phyloP scores from a whole-genome alignment of 2,797 vertebrate species.

The Pipistrellus pipistrellus region DNA sequence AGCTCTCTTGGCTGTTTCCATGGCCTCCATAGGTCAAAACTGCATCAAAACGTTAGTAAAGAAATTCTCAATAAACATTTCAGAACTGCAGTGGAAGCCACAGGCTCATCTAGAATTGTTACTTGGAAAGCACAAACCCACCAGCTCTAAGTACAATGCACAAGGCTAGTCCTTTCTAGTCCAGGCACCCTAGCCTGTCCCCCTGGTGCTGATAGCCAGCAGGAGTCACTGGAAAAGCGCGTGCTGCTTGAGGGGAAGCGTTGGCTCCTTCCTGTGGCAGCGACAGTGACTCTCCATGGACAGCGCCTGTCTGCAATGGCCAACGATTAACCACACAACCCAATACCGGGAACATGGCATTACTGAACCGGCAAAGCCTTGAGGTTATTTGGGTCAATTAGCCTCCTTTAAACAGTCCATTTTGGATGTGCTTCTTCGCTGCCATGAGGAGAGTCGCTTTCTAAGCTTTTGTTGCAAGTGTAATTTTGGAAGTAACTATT shows the following conservation, averaged over 20 bases:
- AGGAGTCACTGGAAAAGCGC: background rate
- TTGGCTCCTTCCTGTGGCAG: too few species aligned
- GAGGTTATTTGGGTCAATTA: background rate
- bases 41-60: background rate
- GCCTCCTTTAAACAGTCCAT: background rate
- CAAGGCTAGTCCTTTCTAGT: slow-evolving; percentile 1
- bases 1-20: background rate
- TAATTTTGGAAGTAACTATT: slow-evolving; percentile 43
- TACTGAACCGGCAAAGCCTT: background rate
- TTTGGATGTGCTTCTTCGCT: background rate
- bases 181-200: background rate
- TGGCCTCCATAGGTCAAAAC: background rate
- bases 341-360: slow-evolving; percentile 41
- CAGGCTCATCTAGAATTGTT: background rate
- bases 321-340: slow-evolving; percentile 13
- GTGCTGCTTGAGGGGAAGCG: background rate
- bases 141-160: background rate
- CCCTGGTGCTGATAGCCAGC: background rate
- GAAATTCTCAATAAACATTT: slow-evolving; percentile 34
- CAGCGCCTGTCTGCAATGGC: background rate
- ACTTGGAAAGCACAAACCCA: slow-evolving; percentile 1
- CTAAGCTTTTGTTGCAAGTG: slow-evolving; percentile 36
- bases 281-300: slow-evolving; percentile 1
- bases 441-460: slow-evolving; percentile 40
- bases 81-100: background rate